Evolutionary conservation across 2,797 vertebrate species (phyloP).

Genomic region (Poecilia velifera): DNA sequence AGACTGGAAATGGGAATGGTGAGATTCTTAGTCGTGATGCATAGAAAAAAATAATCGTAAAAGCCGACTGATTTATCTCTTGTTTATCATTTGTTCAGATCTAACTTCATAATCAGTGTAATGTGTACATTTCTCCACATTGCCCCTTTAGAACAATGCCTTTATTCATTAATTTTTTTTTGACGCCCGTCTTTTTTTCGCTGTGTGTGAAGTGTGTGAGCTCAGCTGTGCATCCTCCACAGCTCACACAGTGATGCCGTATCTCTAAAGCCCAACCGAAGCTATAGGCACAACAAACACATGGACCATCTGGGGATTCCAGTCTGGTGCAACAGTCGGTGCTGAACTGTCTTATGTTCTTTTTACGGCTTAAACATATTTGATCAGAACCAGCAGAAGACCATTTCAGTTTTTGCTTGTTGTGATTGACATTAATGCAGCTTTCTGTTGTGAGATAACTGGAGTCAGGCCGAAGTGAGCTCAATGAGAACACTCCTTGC

Average conservation of each 20-base stretch:
- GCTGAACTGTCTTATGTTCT: neutral
- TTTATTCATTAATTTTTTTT: neutral
- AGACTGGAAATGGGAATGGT: too few relatives aligned
- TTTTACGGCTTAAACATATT: slow-evolving; percentile 9
- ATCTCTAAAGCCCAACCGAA: slow-evolving; percentile 17
- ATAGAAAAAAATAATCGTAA: neutral
- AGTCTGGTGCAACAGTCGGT: neutral
- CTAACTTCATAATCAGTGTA: neutral
- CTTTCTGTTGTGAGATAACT: neutral
- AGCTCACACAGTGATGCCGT: slow-evolving; percentile 52
- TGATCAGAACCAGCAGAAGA: neutral
- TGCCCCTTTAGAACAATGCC: neutral
- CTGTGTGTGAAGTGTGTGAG: slow-evolving; percentile 46
- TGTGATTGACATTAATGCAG: neutral
- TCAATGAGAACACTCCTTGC: neutral
- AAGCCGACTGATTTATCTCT: neutral
- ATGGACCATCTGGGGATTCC: slow-evolving; percentile 32
- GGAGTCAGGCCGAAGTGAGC: neutral
- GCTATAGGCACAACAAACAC: slow-evolving; percentile 47
- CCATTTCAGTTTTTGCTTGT: neutral
- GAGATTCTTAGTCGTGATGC: neutral
- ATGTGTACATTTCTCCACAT: neutral
- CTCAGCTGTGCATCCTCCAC: slow-evolving; percentile 63
- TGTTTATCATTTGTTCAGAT: neutral
- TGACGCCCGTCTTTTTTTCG: slow-evolving; percentile 5